Conservation (phyloP, 2,888 invertebrate genomes). For the Zele albiditarsus region DNA sequence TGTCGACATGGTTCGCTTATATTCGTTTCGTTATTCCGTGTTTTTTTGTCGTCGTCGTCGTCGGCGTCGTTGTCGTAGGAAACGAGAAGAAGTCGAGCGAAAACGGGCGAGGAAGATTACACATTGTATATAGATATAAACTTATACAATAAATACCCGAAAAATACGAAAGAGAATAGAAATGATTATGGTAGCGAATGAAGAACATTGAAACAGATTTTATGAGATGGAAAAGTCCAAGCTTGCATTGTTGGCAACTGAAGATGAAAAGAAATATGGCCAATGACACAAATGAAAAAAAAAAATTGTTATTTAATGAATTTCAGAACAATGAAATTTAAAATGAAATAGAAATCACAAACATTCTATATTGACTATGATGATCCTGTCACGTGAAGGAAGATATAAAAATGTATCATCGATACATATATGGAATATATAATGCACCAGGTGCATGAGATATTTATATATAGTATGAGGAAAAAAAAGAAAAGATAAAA, state of each 20-base stretch:
- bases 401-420: constrained; percentile 24
- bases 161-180: constrained; percentile 34
- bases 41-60: constrained; percentile 15
- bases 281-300: constrained; percentile 1
- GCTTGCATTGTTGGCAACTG: background rate
- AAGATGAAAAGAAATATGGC: background rate
- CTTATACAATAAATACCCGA: background rate
- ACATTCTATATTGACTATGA: background rate
- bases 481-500: background rate
- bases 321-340: constrained; percentile 2
- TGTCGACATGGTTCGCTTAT: constrained; percentile 34
- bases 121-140: background rate
- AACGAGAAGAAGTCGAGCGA: constrained; percentile 23
- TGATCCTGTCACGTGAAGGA: constrained; percentile 4
- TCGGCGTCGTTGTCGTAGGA: constrained; percentile 6
- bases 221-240: constrained; percentile 26
- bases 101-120: background rate
- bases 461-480: constrained; percentile 10
- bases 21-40: constrained; percentile 33
- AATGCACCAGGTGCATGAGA: constrained; percentile 9
- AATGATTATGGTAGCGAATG: constrained; percentile 7
- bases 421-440: background rate
- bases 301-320: constrained; percentile 13
- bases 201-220: constrained; percentile 23
- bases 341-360: constrained; percentile 2